Conservation (phyloP, 2,113 vertebrate genomes). For the Brienomyrus longianalis region DNA sequence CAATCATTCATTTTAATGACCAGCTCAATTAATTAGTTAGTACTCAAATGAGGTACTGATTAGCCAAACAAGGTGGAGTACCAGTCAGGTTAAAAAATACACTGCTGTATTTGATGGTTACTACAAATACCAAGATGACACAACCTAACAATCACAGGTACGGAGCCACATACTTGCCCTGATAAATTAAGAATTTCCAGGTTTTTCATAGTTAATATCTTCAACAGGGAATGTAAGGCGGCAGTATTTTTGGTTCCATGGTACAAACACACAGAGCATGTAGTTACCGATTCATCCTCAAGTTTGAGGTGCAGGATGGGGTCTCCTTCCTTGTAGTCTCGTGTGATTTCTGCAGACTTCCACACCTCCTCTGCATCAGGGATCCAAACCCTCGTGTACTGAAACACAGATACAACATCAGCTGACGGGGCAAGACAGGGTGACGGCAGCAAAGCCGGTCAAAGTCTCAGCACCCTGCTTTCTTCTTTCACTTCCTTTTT, state of each 20-base stretch:
- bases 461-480: not conserved
- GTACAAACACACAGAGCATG: not conserved
- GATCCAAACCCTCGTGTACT: conserved; percentile 92
- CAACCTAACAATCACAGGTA: not conserved
- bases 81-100: too few relatives aligned
- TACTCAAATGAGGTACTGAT: too few relatives aligned
- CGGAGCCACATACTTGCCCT: not conserved
- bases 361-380: conserved; percentile 86
- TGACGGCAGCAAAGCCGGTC: not conserved
- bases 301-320: conserved; percentile 70
- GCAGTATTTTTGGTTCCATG: not conserved
- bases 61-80: too few relatives aligned
- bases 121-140: too few relatives aligned
- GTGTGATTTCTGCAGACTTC: conserved; percentile 77
- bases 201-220: not conserved
- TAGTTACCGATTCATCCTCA: conserved; percentile 85
- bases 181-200: not conserved
- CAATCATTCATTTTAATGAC: too few relatives aligned
- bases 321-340: conserved; percentile 83
- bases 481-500: not conserved
- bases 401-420: conserved; percentile 25
- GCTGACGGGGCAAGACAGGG: too few relatives aligned
- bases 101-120: too few relatives aligned
- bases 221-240: not conserved
- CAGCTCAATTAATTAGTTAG: too few relatives aligned